Percentiles rank a stretch among this genome's conserved stretches.
phyloP scores from a whole-genome alignment of 2,113 vertebrate species.

The Tachuris rubrigastra region DNA sequence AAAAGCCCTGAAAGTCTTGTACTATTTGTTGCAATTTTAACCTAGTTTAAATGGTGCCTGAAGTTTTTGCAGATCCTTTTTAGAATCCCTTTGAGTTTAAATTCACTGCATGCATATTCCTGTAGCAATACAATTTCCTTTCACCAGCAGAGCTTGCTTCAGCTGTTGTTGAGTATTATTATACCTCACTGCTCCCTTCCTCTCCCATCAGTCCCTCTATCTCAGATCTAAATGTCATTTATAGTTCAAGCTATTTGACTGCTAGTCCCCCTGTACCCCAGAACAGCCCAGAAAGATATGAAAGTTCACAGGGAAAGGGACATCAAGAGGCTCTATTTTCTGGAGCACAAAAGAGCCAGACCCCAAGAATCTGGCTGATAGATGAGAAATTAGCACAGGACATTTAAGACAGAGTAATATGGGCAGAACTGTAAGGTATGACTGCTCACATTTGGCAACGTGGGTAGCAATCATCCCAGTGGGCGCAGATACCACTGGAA shows the following conservation, averaged over 20 bases:
- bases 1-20: not conserved
- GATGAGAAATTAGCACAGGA: not conserved
- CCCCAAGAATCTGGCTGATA: not conserved
- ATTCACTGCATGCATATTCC: not conserved
- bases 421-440: not conserved
- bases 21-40: not conserved
- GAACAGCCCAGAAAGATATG: not conserved
- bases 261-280: not conserved
- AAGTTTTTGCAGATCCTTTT: not conserved
- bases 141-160: not conserved
- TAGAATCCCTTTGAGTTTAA: not conserved
- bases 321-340: not conserved
- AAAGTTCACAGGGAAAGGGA: not conserved
- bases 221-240: not conserved
- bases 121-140: not conserved
- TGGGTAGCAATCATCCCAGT: slow-evolving; percentile 7
- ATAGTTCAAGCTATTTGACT: not conserved
- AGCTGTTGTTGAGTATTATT: slow-evolving; percentile 50
- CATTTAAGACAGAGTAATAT: not conserved
- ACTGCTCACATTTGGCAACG: not conserved
- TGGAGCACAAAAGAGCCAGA: not conserved
- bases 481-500: not conserved
- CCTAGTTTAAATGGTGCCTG: not conserved
- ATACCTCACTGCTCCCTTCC: slow-evolving; percentile 19
- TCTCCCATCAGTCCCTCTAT: not conserved